Evolutionary conservation across 2,888 invertebrate genomes (phyloP), one percentile per base, ranked within the genome.

Genomic region (Machimus atricapillus): DNA sequence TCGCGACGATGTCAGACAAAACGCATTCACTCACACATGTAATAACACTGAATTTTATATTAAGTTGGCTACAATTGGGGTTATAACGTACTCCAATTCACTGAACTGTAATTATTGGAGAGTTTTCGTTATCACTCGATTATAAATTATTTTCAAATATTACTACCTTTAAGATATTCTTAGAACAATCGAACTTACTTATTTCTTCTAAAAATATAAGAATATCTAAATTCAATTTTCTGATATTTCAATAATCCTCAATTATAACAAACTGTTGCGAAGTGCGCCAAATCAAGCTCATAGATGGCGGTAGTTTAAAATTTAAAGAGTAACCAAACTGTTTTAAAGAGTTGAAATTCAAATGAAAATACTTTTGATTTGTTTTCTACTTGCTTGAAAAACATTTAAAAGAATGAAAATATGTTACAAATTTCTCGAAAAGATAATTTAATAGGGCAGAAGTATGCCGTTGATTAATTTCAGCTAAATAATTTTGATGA

Each of bases 1-100:
- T 93, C 94, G 93, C 94, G 94, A 94, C 94, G 94, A 94, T 94
- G 94, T 94, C 94, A 93, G 93, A 93, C 93, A 93, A 94, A 89
- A 89, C 88, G 88, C 89, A 94, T 93, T 93, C 93, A 94, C 94
- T 94, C 93, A 94, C 94, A 92, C 92, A 89, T 93, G 93, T 88
- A 88, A 85, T 85, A 87, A 87, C 87, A 87, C 87, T 88, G 46
- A 83, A 86, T 77, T 86, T 86, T 56, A 86, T 77, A 56, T 77
- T 34, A 86, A 86, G 86, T 56, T 86, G 52, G 77, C 52, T 27
- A 7, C 86, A 77, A 56, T 85, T 76, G 9, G n/a, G 1, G 6
- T 23, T 34, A 16, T 66, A 31, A 66, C 82, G 78, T 56, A 56
- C 16, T 8, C 23, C 23, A 9, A 40, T 66, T 9, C 66, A 19